These are phyloP conservation scores for Psilopsiagon aymara DNA, from an alignment of 2,113 vertebrate species.

Conservation along the genomic window DNA sequence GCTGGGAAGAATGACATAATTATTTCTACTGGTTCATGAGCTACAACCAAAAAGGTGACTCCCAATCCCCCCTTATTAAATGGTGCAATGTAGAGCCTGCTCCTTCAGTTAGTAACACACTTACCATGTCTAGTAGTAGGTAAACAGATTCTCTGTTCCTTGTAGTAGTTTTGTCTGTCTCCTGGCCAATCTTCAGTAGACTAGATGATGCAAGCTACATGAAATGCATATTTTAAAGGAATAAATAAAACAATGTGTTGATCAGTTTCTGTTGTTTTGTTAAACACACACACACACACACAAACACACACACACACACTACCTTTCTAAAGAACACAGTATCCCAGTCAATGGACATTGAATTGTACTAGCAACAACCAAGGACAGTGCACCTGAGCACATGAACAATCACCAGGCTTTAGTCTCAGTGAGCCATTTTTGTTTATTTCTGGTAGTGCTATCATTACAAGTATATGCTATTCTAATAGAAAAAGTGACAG, in stretches of 20 bases:
- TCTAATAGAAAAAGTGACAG: background rate
- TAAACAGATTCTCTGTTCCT: slow-evolving; percentile 98
- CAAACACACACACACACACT: background rate
- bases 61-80: background rate
- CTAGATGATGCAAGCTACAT: slow-evolving; percentile 94
- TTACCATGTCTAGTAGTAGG: slow-evolving; percentile 97
- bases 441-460: background rate
- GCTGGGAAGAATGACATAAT: background rate
- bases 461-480: background rate
- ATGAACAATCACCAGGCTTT: background rate
- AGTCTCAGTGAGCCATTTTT: background rate
- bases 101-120: background rate
- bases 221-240: background rate
- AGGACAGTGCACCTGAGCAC: background rate
- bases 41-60: background rate
- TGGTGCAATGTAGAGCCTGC: background rate
- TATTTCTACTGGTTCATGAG: background rate
- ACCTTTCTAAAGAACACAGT: background rate
- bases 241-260: background rate
- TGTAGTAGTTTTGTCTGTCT: slow-evolving; percentile 97
- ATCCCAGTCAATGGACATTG: background rate
- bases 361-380: background rate
- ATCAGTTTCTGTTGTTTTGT: background rate
- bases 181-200: slow-evolving; percentile 97
- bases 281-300: background rate